Evolutionary conservation across 1,140 invertebrate species (phyloP).

Genomic region (Aphis craccivora): DNA sequence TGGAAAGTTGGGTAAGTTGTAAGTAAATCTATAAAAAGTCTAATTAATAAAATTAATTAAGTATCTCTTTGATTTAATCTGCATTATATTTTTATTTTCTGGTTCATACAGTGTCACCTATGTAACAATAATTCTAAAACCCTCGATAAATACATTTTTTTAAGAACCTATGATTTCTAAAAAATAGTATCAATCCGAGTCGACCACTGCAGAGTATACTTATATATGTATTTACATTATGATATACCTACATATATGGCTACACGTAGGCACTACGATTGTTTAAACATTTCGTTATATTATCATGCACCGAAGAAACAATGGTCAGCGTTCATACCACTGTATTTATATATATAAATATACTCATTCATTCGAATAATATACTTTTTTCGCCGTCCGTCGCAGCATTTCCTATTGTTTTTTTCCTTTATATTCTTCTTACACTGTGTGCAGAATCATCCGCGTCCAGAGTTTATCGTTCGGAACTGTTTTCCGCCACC

Average conservation of each 20-base stretch:
- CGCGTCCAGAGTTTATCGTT: background rate
- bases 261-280: background rate
- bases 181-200: background rate
- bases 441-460: background rate
- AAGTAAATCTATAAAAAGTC: too few species aligned
- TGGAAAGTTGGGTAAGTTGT: too few species aligned
- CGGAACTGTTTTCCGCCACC: background rate
- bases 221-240: background rate
- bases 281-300: background rate
- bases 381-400: constrained; percentile 2
- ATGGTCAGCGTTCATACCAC: background rate
- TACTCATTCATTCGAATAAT: background rate
- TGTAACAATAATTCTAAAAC: background rate
- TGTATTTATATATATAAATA: background rate
- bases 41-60: background rate
- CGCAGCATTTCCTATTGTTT: background rate
- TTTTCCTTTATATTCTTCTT: background rate
- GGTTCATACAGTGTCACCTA: background rate
- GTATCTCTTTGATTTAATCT: background rate
- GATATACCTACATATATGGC: background rate
- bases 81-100: background rate
- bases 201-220: background rate
- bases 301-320: background rate
- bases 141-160: background rate
- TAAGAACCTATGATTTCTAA: background rate